A percentile compares a stretch with the other conserved stretches of the same genome.
Conservation (phyloP, 2,888 invertebrate species). For the Dusona sp. region DNA sequence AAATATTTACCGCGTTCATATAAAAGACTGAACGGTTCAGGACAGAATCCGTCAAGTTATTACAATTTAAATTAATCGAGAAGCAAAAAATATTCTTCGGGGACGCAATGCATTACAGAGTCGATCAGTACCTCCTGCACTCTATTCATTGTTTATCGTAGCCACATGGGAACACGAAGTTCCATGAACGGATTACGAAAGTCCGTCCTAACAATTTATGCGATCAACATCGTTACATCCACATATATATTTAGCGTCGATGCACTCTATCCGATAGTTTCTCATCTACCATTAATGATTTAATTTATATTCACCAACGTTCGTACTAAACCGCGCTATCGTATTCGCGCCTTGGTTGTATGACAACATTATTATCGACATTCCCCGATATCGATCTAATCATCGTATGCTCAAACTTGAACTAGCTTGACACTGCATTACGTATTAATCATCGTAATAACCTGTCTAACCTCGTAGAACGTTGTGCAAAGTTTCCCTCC, state of each 20-base stretch:
- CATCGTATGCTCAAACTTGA: slow-evolving; percentile 40
- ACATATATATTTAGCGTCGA: slow-evolving; percentile 29
- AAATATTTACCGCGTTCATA: too few species aligned
- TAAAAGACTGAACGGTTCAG: too few species aligned
- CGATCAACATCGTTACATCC: slow-evolving; percentile 43
- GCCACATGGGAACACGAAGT: slow-evolving; percentile 44
- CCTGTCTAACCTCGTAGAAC: not conserved
- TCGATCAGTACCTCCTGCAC: slow-evolving; percentile 26
- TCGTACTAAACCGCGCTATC: slow-evolving; percentile 47
- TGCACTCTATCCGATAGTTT: slow-evolving; percentile 53
- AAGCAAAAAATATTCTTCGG: not conserved
- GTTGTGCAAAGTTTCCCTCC: not conserved
- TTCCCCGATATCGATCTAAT: slow-evolving; percentile 43
- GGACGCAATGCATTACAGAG: slow-evolving; percentile 7
- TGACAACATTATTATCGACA: slow-evolving; percentile 50
- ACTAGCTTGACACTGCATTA: slow-evolving; percentile 46
- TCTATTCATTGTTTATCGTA: slow-evolving; percentile 57
- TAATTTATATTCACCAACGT: slow-evolving; percentile 68
- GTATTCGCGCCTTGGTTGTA: slow-evolving; percentile 25
- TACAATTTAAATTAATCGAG: not conserved
- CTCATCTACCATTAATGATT: slow-evolving; percentile 65
- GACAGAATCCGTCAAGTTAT: not conserved
- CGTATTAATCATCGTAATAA: slow-evolving; percentile 38
- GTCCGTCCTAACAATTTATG: slow-evolving; percentile 61
- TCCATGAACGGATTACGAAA: slow-evolving; percentile 47